Percentiles rank a stretch among this genome's conserved stretches.
Conservation (phyloP, 1,140 invertebrate species). For the Papilio machaon region DNA sequence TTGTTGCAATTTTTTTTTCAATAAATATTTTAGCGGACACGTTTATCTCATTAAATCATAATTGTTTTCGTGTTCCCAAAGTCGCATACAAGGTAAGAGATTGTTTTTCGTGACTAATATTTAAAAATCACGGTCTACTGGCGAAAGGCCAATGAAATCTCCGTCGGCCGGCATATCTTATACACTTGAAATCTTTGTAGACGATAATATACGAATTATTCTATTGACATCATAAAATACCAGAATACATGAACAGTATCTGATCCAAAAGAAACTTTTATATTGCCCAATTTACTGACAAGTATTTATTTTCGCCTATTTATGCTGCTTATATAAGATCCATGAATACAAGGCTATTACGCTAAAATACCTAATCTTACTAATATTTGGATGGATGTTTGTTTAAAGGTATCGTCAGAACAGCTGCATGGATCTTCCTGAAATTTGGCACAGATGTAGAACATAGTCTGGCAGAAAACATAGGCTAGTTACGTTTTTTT, state of each 20-base stretch:
- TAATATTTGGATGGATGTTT: too few relatives aligned
- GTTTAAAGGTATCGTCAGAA: too few relatives aligned
- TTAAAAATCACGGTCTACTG: conserved; percentile 18
- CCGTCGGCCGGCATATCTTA: conserved; percentile 6
- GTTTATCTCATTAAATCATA: background rate
- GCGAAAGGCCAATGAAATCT: conserved; percentile 26
- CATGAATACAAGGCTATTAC: background rate
- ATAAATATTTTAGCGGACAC: background rate
- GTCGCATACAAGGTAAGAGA: conserved; percentile 1
- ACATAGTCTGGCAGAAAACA: too few relatives aligned
- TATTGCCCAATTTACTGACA: background rate
- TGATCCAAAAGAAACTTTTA: background rate
- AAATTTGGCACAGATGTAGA: too few relatives aligned
- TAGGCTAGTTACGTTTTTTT: too few relatives aligned
- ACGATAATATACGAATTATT: conserved; percentile 18
- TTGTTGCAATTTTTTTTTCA: background rate
- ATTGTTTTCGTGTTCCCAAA: conserved; percentile 5
- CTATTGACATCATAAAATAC: conserved; percentile 16
- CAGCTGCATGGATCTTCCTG: too few relatives aligned
- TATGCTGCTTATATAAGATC: background rate
- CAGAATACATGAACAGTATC: conserved; percentile 8
- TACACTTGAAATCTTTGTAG: conserved; percentile 8
- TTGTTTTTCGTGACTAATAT: conserved; percentile 27
- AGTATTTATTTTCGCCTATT: background rate
- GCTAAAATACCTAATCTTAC: background rate